Evolutionary conservation across 1,140 invertebrate species (phyloP), one percentile per base, ranked within the genome.

Genomic region (Thaumatotibia leucotreta): DNA sequence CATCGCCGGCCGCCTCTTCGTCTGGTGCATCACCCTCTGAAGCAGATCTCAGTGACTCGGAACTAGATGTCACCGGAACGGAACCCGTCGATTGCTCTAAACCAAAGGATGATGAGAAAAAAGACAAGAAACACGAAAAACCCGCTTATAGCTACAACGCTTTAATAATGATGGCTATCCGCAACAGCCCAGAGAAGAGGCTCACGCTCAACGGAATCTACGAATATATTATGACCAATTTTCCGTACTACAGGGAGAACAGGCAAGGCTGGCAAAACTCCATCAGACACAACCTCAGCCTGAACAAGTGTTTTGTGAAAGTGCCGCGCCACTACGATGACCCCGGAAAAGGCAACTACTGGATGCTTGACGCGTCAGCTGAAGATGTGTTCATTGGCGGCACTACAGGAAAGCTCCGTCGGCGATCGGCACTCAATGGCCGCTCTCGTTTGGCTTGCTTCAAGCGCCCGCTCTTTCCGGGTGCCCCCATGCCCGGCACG

Each of bases 191-290:
- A 0, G 97, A 99, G 79, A 99, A 99, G 83, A 92, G 98, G 4
- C 93, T 99, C 1, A 99, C 99, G 0, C 92, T 99, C 0, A 99
- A 99, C 87, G 99, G 98, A 10, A 99, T 99, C 80, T 99, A 99
- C 91, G 99, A 99, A 84, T 99, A 98, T 91, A 99, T 99, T 75
- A 99, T 99, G 97, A 96, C 95, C 63, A 98, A 99, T 85, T 99
- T 99, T 87, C 99, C 99, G 0, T 99, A 99, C 86, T 99, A 99
- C 89, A 93, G 96, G 17, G 97, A 99, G 80, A 99, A 99, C 91
- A 98, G 98, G 70, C 98, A 99, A 85, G 98, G 98, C 11, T 99
- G 99, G 99, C 99, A 99, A 84, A 99, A 99, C 85, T 99, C 98
- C 0, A 99, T 99, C 75, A 92, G 99, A 0, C 99, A 99, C 91